phyloP scores from a whole-genome alignment of 2,113 vertebrate genomes.

The Charadrius vociferus region DNA sequence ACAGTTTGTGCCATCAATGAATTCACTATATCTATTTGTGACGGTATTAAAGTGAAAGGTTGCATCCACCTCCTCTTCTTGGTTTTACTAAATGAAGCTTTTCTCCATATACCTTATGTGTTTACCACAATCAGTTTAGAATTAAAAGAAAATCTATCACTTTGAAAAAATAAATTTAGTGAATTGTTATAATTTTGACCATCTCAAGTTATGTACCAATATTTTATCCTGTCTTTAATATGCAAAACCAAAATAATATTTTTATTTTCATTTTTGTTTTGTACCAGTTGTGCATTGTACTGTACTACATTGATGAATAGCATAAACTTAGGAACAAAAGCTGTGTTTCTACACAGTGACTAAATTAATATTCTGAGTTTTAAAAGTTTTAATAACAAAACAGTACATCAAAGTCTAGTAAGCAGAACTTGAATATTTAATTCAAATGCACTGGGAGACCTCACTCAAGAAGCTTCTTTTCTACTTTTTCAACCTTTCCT shows the following conservation, averaged over 20 bases:
- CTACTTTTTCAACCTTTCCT: background rate
- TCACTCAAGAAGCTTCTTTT: background rate
- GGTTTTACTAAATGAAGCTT: background rate
- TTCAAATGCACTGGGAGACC: background rate
- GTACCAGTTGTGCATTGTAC: background rate
- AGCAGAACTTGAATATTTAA: background rate
- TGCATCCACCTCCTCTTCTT: background rate
- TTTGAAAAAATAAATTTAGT: background rate
- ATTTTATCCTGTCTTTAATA: background rate
- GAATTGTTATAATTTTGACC: background rate
- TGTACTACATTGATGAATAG: background rate
- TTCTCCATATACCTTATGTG: background rate
- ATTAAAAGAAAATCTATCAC: background rate
- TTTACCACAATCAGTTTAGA: background rate
- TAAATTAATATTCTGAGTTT: background rate
- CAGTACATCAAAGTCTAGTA: background rate
- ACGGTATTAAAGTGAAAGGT: background rate
- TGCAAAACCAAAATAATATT: background rate
- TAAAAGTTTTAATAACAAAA: background rate
- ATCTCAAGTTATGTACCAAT: background rate
- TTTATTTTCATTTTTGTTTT: background rate
- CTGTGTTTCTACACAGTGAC: background rate
- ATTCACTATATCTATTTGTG: background rate
- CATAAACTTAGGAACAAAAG: background rate
- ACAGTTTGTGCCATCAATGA: background rate